Evolutionary conservation across 2,888 invertebrate genomes (phyloP).

Genomic region (Strigamia maritima): DNA sequence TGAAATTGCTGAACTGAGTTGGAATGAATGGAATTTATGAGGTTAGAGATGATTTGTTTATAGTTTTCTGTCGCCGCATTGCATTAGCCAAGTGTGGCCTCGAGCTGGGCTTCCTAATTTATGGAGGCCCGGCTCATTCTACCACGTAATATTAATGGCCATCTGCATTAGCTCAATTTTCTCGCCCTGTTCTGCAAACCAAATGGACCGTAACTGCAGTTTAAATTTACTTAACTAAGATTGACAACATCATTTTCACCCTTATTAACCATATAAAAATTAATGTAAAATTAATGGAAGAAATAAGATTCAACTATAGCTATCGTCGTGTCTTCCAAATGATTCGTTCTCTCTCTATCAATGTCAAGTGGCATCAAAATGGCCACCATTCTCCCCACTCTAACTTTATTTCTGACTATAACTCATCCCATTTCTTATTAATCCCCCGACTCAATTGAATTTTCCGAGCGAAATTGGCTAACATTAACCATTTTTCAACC

Average conservation of each 20-base stretch:
- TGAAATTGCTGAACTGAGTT: not conserved
- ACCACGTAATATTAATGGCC: constrained; percentile 21
- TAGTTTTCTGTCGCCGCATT: constrained; percentile 21
- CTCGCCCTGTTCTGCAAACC: constrained; percentile 11
- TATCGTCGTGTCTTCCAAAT: not conserved
- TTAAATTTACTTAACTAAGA: constrained; percentile 22
- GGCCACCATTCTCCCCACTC: not conserved
- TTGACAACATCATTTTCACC: not conserved
- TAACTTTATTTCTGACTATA: not conserved
- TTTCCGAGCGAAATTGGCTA: not conserved
- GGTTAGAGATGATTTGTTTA: constrained; percentile 25
- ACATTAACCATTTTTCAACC: constrained; percentile 8
- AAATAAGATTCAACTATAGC: too few species aligned
- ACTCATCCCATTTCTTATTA: constrained; percentile 8
- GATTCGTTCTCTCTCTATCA: not conserved
- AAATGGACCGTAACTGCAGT: not conserved
- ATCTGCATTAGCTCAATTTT: constrained; percentile 28
- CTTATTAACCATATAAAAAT: not conserved
- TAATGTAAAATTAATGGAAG: not conserved
- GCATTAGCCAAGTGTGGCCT: constrained; percentile 23
- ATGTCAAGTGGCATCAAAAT: not conserved
- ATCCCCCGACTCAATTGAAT: not conserved
- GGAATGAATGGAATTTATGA: constrained; percentile 1
- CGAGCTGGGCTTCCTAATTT: constrained; percentile 24
- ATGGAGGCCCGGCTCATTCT: constrained; percentile 11